Evolutionary conservation across 1,140 invertebrate species (phyloP).

Genomic region (Aphelenchoides besseyi): DNA sequence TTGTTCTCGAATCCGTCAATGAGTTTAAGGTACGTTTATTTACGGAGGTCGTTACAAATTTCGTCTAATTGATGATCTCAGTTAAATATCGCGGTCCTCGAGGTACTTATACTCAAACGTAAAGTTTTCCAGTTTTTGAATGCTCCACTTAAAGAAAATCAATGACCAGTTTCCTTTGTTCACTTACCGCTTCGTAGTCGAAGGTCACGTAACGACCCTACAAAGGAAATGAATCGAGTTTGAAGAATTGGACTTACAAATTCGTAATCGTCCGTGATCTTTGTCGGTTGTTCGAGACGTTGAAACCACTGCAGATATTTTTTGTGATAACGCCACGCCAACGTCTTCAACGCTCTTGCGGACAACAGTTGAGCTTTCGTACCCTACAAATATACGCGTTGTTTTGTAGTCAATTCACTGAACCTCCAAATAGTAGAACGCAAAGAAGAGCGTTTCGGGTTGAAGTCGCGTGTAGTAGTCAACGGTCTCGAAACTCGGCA

Average conservation of each 20-base stretch:
- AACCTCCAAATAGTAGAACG: conserved; percentile 99
- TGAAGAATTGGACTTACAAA: too few relatives aligned
- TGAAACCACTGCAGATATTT: conserved; percentile 99
- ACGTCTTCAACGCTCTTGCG: conserved; percentile 97
- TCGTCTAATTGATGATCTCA: conserved; percentile 57
- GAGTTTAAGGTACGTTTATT: conserved; percentile 11
- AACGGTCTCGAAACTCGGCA: conserved; percentile 74
- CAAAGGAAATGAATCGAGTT: too few relatives aligned
- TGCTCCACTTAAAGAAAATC: conserved; percentile 78
- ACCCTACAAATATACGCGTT: too few relatives aligned
- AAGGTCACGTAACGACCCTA: conserved; percentile 99
- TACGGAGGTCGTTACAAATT: too few relatives aligned
- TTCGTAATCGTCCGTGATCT: conserved; percentile 98
- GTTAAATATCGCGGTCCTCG: too few relatives aligned
- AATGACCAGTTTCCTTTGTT: conserved; percentile 76
- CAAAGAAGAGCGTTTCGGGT: conserved; percentile 96
- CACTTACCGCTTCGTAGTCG: conserved; percentile 98
- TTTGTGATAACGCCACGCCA: conserved; percentile 99
- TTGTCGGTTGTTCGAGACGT: conserved; percentile 97
- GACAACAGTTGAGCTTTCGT: conserved; percentile 98
- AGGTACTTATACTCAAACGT: conserved; percentile 99
- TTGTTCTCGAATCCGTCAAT: neutral
- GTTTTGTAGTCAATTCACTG: too few relatives aligned
- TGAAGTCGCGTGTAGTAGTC: conserved; percentile 94
- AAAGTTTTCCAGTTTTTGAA: conserved; percentile 82